A percentile compares a stretch with the other conserved stretches of the same genome.
Conservation (phyloP, 2,113 vertebrate genomes). For the Alectura lathami region DNA sequence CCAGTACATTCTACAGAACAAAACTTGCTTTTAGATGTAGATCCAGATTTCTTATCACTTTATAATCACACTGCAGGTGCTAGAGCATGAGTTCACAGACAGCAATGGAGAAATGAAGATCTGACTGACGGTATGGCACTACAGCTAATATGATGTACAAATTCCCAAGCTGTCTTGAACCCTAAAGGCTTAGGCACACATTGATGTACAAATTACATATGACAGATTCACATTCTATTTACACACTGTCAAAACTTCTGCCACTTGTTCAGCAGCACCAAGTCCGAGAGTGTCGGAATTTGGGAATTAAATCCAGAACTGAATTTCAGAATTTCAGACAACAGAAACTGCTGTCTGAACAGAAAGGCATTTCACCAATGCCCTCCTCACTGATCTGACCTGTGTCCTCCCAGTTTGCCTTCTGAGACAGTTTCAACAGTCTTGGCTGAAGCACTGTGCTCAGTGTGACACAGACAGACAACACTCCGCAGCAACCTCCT, state of each 20-base stretch:
- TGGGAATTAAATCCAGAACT: background rate
- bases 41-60: background rate
- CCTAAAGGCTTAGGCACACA: background rate
- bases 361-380: background rate
- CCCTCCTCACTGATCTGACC: background rate
- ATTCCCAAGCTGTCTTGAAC: background rate
- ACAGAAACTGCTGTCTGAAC: background rate
- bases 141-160: accelerated
- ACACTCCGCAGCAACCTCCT: background rate
- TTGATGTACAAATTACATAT: background rate
- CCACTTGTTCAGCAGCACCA: background rate
- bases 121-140: background rate
- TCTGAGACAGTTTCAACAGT: background rate
- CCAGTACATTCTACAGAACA: background rate
- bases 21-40: background rate
- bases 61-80: background rate
- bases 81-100: background rate
- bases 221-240: background rate
- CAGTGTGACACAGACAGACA: background rate
- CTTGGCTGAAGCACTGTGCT: background rate
- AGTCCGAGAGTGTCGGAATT: background rate
- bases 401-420: accelerated
- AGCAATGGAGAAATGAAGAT: background rate
- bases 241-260: background rate
- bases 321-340: background rate